Evolutionary conservation across 2,888 invertebrate genomes (phyloP).

Genomic region (Dorcus parallelipipedus): DNA sequence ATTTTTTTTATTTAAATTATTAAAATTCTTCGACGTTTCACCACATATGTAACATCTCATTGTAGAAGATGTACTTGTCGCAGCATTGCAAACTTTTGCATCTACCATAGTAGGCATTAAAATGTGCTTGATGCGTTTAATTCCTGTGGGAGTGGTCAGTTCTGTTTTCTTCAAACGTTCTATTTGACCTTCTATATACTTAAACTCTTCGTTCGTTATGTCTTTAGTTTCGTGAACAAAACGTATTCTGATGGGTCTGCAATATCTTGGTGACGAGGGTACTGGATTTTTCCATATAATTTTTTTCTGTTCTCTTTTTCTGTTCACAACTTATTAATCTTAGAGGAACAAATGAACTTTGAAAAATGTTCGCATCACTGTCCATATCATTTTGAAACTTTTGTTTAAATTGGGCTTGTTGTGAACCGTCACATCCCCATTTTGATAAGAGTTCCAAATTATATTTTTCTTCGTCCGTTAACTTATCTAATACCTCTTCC

Average conservation of each 20-base stretch:
- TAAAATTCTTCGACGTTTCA: background rate
- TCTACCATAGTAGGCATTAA: constrained; percentile 18
- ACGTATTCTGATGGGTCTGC: constrained; percentile 26
- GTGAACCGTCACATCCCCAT: too few species aligned
- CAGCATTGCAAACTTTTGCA: constrained; percentile 24
- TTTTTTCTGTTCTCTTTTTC: constrained; percentile 11
- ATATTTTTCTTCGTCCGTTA: too few species aligned
- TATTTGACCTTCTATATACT: too few species aligned
- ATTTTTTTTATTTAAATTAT: too few species aligned
- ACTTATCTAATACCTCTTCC: too few species aligned
- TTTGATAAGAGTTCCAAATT: too few species aligned
- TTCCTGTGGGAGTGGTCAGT: background rate
- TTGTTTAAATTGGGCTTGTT: too few species aligned
- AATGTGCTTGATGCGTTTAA: constrained; percentile 7
- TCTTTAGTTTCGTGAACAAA: constrained; percentile 24
- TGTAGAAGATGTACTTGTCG: constrained; percentile 19
- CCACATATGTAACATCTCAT: constrained; percentile 24
- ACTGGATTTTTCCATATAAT: constrained; percentile 33
- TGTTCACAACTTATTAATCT: constrained; percentile 6
- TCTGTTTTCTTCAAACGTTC: constrained; percentile 2
- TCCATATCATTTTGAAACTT: too few species aligned
- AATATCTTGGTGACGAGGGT: constrained; percentile 31
- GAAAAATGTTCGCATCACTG: too few species aligned
- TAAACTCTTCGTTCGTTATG: constrained; percentile 22
- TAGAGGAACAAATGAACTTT: background rate